A percentile compares a stretch with the other conserved stretches of the same genome.
Evolutionary conservation across 2,888 invertebrate species (phyloP).

Genomic region (Hirtodrosophila confusa): DNA sequence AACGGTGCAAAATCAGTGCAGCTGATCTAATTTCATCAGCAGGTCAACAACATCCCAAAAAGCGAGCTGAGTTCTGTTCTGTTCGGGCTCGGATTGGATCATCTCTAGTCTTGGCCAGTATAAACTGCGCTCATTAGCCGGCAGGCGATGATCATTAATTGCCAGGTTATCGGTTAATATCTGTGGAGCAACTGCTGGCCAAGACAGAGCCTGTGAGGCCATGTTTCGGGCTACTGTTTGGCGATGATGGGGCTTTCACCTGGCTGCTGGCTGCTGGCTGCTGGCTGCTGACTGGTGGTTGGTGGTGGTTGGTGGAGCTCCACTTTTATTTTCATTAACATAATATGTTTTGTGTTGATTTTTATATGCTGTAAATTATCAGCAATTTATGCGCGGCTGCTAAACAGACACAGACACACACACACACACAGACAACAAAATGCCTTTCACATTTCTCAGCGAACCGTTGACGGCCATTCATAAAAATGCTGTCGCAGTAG

Average conservation of each 20-base stretch:
- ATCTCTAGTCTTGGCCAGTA: slow-evolving; percentile 18
- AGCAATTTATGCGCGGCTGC: slow-evolving; percentile 62
- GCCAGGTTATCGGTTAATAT: slow-evolving; percentile 31
- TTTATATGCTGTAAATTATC: slow-evolving; percentile 72
- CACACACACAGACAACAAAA: background rate
- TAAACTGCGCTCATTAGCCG: slow-evolving; percentile 51
- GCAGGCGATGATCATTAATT: slow-evolving; percentile 47
- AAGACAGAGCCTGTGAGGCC: slow-evolving; percentile 40
- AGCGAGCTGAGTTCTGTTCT: too few species aligned
- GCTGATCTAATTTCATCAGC: too few species aligned
- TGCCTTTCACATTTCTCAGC: slow-evolving; percentile 56
- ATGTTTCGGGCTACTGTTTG: slow-evolving; percentile 45
- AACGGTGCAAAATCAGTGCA: too few species aligned
- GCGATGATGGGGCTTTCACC: slow-evolving; percentile 54
- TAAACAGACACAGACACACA: background rate
- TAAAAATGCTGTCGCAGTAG: slow-evolving; percentile 32
- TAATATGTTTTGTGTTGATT: slow-evolving; percentile 80
- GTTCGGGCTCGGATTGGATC: too few species aligned
- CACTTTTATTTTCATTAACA: slow-evolving; percentile 77
- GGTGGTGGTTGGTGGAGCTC: slow-evolving; percentile 10
- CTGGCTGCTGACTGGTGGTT: background rate
- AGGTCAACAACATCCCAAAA: too few species aligned
- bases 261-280: slow-evolving; percentile 9
- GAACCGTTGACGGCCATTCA: slow-evolving; percentile 35
- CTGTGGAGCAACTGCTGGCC: slow-evolving; percentile 14